Base-by-base conservation (phyloP, 1,140 invertebrate species). In the Drosophila nigrodunni region DNA sequence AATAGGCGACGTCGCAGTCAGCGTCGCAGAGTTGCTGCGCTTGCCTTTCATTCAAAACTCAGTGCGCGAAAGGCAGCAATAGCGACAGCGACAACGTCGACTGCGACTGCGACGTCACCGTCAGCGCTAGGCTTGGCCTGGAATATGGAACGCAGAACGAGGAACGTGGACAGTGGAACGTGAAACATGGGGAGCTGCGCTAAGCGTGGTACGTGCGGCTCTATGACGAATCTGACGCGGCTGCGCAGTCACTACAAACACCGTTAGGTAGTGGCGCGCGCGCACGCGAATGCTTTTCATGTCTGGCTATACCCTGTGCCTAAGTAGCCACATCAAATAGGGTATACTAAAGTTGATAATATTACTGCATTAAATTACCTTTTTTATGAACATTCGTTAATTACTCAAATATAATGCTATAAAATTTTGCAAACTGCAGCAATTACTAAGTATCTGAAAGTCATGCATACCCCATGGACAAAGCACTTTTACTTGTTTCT, bases 21-120 rank as follows among this genome's bases (percentile, higher is more conserved):
- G 18, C 41, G 55, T 75, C 46, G 8, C 49, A n/a, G 70, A 58
- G 37, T 21, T 44, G 62, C 71, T 58, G 46, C 21, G 37, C 50
- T 76, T 88, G 76, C 83, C 83, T 87, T 87, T 87, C 82, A 88
- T 87, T 88, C 76, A 87, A 68, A 70, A 82, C 50, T 71, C 77
- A 80, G 77, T 68, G 59, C 52, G 61, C 21, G 44, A 30, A 30
- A 30, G 25, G 25, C 25, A 41, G 10, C 37, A 41, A 30, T 65
- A 69, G 58, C 60, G 11, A 30, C 50, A 25, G 46, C 46, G 0
- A 3, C 13, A 46, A 2, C 11, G 10, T 4, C 3, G 10, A 39
- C 37, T 0, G 0, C 37, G 10, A 7, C 35, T 3, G 3, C 9
- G 9, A 10, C 9, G 39, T 11, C 8, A 10, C 1, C 39, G 39